A percentile compares a stretch with the other conserved stretches of the same genome.
phyloP scores from a whole-genome alignment of 1,140 invertebrate genomes.

The Scaptodrosophila lebanonensis region DNA sequence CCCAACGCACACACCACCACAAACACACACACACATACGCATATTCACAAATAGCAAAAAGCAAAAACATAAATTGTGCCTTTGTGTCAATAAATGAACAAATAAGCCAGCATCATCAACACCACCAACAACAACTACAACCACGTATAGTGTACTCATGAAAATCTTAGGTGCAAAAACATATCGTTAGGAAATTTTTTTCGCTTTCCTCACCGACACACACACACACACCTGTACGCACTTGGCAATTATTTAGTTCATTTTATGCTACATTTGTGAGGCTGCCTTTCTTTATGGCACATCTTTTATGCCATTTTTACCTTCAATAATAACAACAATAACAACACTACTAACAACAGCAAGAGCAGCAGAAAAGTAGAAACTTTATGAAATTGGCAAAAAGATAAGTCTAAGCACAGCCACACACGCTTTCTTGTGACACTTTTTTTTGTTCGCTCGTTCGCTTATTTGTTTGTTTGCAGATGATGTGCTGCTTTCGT shows the following conservation, averaged over 20 bases:
- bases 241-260: slow-evolving; percentile 72
- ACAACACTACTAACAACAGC: slow-evolving; percentile 34
- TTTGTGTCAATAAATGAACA: slow-evolving; percentile 70
- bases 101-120: slow-evolving; percentile 25
- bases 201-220: slow-evolving; percentile 14
- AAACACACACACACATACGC: slow-evolving; percentile 13
- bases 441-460: slow-evolving; percentile 34
- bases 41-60: slow-evolving; percentile 24
- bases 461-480: slow-evolving; percentile 2
- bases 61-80: slow-evolving; percentile 55
- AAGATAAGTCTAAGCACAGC: background rate
- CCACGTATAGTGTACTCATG: too few species aligned
- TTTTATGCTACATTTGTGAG: slow-evolving; percentile 60
- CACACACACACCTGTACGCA: slow-evolving; percentile 39
- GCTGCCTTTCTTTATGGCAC: background rate
- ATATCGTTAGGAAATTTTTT: too few species aligned
- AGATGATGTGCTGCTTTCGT: slow-evolving; percentile 24
- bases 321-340: slow-evolving; percentile 18
- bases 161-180: too few species aligned
- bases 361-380: slow-evolving; percentile 43
- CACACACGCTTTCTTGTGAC: slow-evolving; percentile 56
- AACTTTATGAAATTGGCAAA: slow-evolving; percentile 8
- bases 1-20: slow-evolving; percentile 2
- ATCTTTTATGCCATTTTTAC: slow-evolving; percentile 31
- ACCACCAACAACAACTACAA: too few species aligned